These are phyloP conservation scores for Drosophila chauvacae DNA, from an alignment of 1,140 invertebrate species.

Conservation along the genomic window DNA sequence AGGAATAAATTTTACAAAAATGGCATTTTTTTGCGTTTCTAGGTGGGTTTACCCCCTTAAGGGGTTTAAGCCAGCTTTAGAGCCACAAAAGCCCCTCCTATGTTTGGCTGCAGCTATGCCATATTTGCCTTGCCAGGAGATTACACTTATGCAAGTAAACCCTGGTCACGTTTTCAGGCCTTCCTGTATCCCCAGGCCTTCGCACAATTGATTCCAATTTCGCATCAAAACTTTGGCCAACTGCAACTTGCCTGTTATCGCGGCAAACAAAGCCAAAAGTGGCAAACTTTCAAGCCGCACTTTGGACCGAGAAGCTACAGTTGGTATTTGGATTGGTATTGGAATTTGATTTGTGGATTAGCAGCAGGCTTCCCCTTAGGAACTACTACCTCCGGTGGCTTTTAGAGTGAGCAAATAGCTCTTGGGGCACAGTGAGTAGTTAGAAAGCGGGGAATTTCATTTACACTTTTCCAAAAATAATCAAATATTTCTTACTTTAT, in stretches of 20 bases:
- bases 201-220: conserved; percentile 48
- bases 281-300: conserved; percentile 50
- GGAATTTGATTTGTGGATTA: conserved; percentile 18
- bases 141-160: conserved; percentile 6
- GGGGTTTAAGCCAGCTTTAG: neutral
- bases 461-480: neutral
- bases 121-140: conserved; percentile 1
- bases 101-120: conserved; percentile 10
- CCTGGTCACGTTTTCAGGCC: conserved; percentile 32
- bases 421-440: neutral
- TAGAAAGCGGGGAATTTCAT: neutral
- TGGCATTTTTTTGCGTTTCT: too few relatives aligned
- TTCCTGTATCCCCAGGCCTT: conserved; percentile 7
- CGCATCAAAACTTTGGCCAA: conserved; percentile 37
- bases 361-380: neutral
- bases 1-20: too few relatives aligned
- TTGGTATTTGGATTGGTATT: neutral
- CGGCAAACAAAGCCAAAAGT: conserved; percentile 36
- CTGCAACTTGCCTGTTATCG: conserved; percentile 42
- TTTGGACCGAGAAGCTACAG: conserved; percentile 8
- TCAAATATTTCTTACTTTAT: neutral
- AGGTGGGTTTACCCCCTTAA: too few relatives aligned
- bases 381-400: neutral
- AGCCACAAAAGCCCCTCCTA: conserved; percentile 6
- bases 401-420: conserved; percentile 1